Evolutionary conservation across 2,797 vertebrate genomes (phyloP).

Genomic region (Labeo calbasu): DNA sequence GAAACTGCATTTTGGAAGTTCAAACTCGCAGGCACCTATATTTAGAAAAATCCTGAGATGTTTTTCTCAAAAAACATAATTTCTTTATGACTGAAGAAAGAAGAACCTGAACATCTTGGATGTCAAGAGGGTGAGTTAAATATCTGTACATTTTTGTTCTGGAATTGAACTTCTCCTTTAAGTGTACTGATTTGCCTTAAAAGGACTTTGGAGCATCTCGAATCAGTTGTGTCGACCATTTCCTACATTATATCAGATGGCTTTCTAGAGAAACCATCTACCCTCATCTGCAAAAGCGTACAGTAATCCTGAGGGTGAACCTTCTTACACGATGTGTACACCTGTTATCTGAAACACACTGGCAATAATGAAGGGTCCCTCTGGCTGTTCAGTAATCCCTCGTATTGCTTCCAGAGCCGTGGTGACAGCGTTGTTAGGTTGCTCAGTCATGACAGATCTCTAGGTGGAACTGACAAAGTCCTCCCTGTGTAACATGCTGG

Average conservation of each 20-base stretch:
- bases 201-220: neutral
- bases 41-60: no score
- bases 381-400: conserved; percentile 32
- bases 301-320: neutral
- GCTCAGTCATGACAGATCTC: conserved; percentile 52
- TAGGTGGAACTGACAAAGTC: conserved; percentile 45
- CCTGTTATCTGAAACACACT: conserved; percentile 26
- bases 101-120: no score
- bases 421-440: conserved; percentile 4
- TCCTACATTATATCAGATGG: neutral
- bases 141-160: no score
- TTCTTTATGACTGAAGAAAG: no score
- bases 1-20: no score
- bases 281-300: neutral
- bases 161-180: no score
- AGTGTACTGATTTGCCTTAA: neutral
- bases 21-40: no score
- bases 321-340: conserved; percentile 18
- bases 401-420: neutral
- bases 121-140: no score
- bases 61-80: no score
- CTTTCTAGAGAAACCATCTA: conserved; percentile 21
- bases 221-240: neutral
- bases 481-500: conserved; percentile 24
- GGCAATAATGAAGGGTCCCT: conserved; percentile 27